Base-by-base conservation (phyloP, 1,140 invertebrate genomes). In the Ephestia elutella region DNA sequence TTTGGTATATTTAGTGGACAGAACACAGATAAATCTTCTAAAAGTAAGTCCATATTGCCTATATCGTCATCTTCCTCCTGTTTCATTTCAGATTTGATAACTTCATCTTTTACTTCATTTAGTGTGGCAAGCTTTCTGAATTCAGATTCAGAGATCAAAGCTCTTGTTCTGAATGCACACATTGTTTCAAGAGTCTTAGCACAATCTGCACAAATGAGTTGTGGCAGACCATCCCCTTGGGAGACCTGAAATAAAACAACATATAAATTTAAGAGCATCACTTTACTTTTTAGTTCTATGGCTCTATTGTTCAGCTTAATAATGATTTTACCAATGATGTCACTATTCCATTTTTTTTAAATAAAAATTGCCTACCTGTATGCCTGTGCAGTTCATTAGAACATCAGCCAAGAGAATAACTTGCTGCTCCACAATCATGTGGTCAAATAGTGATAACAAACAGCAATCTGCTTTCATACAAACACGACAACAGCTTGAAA, bases 221-320 rank as follows among this genome's bases (percentile, higher is more conserved):
- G 83, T 17, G 88, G 88, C 53, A 90, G 64, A 3, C 82, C 80
- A 73, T 90, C 88, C 55, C 78, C 77, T 70, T 71, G 71, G 8
- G 63, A 59, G 1, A 89, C 74, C 86, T 89, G 63, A 13, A 77
- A 75, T 50, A 25, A 50, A 50, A 20, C 18, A 2, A 35, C 21
- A 25, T 3, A 32, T 32, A 32, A 32, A 32, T 32, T 32, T 1
- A 32, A 32, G 9, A 32, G 9, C 7, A 32, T 32, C 3, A 10
- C 9, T n/a, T n/a, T n/a, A n/a, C n/a, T n/a, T n/a, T n/a, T n/a
- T n/a, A n/a, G n/a, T n/a, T n/a, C n/a, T n/a, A n/a, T n/a, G n/a
- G n/a, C n/a, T n/a, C n/a, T n/a, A n/a, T n/a, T n/a, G n/a, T n/a
- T n/a, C n/a, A n/a, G n/a, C n/a, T n/a, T n/a, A n/a, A n/a, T n/a